Evolutionary conservation across 2,797 vertebrate species (phyloP), one percentile per base, ranked within the genome.

Genomic region (Alfaro cultratus): DNA sequence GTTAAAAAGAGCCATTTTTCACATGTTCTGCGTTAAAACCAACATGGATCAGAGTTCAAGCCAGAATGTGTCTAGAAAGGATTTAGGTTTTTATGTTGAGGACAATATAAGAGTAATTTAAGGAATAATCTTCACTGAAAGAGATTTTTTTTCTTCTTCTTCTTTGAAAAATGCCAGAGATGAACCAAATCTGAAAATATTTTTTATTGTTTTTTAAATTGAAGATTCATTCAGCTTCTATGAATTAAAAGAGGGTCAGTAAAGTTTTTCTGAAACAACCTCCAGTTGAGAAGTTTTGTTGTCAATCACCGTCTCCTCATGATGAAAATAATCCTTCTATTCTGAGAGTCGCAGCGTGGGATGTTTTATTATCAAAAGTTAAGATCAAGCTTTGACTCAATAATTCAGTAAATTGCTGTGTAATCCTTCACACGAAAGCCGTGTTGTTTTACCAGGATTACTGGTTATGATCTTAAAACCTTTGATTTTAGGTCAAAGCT

Each of bases 331-430:
- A 71, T 15, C 26, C 43, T 15, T 15, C 23, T 29, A 41, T 45
- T 74, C 46, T 34, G 72, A 47, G 29, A 36, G 46, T 43, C 26
- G 10, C 26, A 36, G 46, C 36, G 31, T 39, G 74, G 46, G 31
- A 43, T 72, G 1, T 9, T 5, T 75, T 31, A 47, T 75, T 39
- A 41, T 75, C 49, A 76, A 10, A 72, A 1, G 11, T 9, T 64
- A 46, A 67, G 43, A 47, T 39, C 49, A 55, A 46, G 70, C 16
- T 77, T 31, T 78, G 75, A 82, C 64, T 77, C 74, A 75, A 0
- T 1, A 31, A 8, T 41, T 83, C 21, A 75, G 21, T 23, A 72
- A 0, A 72, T 18, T 4, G 2, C 12, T 41, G 6, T 51, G 9
- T 29, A 18, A 31, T 64, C 21, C 45, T 78, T 83, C 68, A n/a